Percentiles rank a stretch among this genome's conserved stretches.
These are phyloP conservation scores for Heterotis niloticus DNA, from an alignment of 2,113 vertebrate species.

Conservation along the genomic window DNA sequence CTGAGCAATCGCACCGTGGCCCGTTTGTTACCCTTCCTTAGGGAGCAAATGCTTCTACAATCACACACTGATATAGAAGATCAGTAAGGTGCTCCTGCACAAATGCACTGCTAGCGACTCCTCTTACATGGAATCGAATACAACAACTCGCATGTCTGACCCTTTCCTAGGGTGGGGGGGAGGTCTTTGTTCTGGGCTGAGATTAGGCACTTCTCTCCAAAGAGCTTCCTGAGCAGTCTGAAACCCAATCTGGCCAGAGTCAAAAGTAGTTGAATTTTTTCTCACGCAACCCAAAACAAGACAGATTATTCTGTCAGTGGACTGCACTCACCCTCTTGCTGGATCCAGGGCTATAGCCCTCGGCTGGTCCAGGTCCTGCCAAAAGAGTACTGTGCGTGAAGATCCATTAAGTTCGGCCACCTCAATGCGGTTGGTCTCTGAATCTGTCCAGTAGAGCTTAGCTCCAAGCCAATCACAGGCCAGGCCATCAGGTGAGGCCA, in stretches of 20 bases:
- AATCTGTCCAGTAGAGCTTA: constrained; percentile 97
- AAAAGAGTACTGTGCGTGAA: constrained; percentile 89
- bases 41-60: constrained; percentile 17
- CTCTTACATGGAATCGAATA: background rate
- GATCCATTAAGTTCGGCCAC: constrained; percentile 89
- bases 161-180: background rate
- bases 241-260: constrained; percentile 34
- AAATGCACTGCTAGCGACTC: background rate
- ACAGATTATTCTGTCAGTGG: background rate
- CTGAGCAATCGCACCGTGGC: background rate
- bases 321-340: constrained; percentile 79
- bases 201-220: background rate
- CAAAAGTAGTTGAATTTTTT: constrained; percentile 17
- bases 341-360: constrained; percentile 94
- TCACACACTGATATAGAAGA: constrained; percentile 32
- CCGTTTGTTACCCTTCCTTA: constrained; percentile 11
- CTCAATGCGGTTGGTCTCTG: constrained; percentile 93
- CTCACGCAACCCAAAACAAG: constrained; percentile 23
- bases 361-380: constrained; percentile 96
- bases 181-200: constrained; percentile 28
- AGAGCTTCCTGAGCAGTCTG: constrained; percentile 18
- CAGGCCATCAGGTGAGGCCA: constrained; percentile 89
- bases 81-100: constrained; percentile 32
- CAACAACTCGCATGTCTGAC: background rate
- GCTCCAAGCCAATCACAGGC: constrained; percentile 94